Evolutionary conservation across 2,113 vertebrate species (phyloP).

Genomic region (Engystomops pustulosus): DNA sequence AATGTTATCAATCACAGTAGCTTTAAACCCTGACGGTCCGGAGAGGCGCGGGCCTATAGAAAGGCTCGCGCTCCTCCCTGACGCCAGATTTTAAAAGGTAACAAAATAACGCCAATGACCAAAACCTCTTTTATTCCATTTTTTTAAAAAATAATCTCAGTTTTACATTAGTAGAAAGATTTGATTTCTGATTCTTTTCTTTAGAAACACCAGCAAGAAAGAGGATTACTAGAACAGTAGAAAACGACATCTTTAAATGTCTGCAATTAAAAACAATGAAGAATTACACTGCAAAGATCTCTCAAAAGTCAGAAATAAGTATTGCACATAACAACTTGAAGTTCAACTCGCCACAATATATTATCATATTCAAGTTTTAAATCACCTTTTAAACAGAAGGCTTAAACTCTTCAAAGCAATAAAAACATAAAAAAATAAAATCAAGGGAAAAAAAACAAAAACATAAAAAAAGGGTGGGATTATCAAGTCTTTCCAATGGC

Average conservation of each 20-base stretch:
- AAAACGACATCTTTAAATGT: slow-evolving; percentile 99
- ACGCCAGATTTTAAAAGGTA: slow-evolving; percentile 84
- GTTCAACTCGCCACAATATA: slow-evolving; percentile 98
- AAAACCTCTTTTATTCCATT: slow-evolving; percentile 96
- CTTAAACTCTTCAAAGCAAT: slow-evolving; percentile 91
- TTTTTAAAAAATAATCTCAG: slow-evolving; percentile 99
- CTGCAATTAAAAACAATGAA: slow-evolving; percentile 99
- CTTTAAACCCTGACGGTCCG: slow-evolving; percentile 72
- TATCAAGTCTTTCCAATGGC: slow-evolving; percentile 97
- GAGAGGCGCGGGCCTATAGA: background rate
- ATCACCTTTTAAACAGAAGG: slow-evolving; percentile 96
- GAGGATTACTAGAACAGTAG: slow-evolving; percentile 99
- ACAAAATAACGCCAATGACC: slow-evolving; percentile 99
- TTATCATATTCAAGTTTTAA: slow-evolving; percentile 99
- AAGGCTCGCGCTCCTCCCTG: slow-evolving; percentile 14
- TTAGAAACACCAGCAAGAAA: slow-evolving; percentile 97
- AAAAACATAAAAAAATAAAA: slow-evolving; percentile 84
- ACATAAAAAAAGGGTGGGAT: slow-evolving; percentile 86
- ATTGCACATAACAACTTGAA: slow-evolving; percentile 99
- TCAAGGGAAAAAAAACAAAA: slow-evolving; percentile 76
- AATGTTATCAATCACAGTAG: slow-evolving; percentile 99
- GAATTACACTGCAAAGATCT: slow-evolving; percentile 97
- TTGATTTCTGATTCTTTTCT: slow-evolving; percentile 95
- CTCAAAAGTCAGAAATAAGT: slow-evolving; percentile 98
- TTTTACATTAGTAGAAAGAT: slow-evolving; percentile 99